Percentiles rank a stretch among this genome's conserved stretches.
Conservation (phyloP, 2,888 invertebrate species). For the Lithophane socia region DNA sequence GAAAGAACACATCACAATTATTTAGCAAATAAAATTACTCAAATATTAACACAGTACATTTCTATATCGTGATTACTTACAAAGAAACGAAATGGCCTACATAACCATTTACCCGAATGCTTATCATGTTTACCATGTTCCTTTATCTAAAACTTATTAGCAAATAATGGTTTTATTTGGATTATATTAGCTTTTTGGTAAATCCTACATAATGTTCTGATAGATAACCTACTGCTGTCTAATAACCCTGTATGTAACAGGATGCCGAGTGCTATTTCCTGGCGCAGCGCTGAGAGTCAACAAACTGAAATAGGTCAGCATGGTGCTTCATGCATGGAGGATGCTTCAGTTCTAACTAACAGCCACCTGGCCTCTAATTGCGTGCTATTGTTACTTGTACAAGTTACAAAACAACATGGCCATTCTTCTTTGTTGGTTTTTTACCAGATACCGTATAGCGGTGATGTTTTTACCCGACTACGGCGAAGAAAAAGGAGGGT, state of each 20-base stretch:
- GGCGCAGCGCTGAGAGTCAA: conserved; percentile 7
- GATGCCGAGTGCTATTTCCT: conserved; percentile 20
- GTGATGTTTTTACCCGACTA: too few relatives aligned
- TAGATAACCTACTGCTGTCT: not conserved
- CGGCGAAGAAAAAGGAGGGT: too few relatives aligned
- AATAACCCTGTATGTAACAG: conserved; percentile 1
- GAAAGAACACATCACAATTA: not conserved
- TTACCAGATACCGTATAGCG: not conserved
- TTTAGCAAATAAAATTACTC: conserved; percentile 1
- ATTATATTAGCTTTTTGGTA: not conserved
- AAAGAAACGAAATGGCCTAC: conserved; percentile 2
- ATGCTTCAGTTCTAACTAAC: conserved; percentile 48
- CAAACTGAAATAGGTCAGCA: conserved; percentile 54
- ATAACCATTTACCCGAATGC: not conserved
- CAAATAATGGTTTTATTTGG: not conserved
- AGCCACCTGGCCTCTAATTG: conserved; percentile 41
- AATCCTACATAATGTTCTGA: not conserved
- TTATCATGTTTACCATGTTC: conserved; percentile 1
- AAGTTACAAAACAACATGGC: not conserved
- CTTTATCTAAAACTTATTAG: not conserved
- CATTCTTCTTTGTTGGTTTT: conserved; percentile 7
- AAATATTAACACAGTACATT: conserved; percentile 6
- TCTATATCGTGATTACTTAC: not conserved
- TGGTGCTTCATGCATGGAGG: conserved; percentile 39
- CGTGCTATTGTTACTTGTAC: conserved; percentile 31